These are phyloP conservation scores for Drosophila vallismaia DNA, from an alignment of 2,888 invertebrate genomes.

Conservation along the genomic window DNA sequence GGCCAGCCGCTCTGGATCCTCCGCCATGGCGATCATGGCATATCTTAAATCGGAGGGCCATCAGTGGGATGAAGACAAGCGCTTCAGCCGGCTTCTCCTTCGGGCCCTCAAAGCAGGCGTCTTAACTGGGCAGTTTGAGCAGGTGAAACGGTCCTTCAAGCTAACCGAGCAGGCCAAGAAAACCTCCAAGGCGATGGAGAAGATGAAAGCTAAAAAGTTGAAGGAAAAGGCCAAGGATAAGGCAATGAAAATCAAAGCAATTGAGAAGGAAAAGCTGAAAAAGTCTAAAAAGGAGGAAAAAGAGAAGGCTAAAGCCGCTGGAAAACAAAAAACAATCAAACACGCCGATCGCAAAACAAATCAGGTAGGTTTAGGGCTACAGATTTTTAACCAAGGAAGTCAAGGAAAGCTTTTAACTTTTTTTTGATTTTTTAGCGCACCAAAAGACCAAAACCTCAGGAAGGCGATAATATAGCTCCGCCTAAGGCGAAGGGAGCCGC, in stretches of 20 bases:
- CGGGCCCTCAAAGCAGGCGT: neutral
- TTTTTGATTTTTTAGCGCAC: neutral
- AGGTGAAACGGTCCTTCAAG: neutral
- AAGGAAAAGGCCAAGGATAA: neutral
- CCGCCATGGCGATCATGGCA: neutral
- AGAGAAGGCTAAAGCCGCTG: neutral
- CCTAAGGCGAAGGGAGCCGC: neutral
- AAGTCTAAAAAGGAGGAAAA: neutral
- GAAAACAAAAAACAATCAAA: neutral
- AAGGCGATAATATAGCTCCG: neutral
- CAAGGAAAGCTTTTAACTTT: neutral
- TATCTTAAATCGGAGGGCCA: neutral
- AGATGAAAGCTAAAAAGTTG: neutral
- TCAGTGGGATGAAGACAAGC: neutral
- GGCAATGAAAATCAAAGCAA: neutral
- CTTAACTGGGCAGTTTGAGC: neutral
- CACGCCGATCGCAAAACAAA: neutral
- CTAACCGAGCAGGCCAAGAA: neutral
- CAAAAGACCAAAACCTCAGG: neutral
- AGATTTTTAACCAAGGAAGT: neutral
- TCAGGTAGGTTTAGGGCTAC: neutral
- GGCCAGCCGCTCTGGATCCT: constrained; percentile 3
- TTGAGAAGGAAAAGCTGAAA: neutral
- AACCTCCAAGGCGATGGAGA: constrained; percentile 1
- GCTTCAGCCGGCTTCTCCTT: neutral